Evolutionary conservation across 2,797 vertebrate species (phyloP).

Genomic region (Chaunax sp.): DNA sequence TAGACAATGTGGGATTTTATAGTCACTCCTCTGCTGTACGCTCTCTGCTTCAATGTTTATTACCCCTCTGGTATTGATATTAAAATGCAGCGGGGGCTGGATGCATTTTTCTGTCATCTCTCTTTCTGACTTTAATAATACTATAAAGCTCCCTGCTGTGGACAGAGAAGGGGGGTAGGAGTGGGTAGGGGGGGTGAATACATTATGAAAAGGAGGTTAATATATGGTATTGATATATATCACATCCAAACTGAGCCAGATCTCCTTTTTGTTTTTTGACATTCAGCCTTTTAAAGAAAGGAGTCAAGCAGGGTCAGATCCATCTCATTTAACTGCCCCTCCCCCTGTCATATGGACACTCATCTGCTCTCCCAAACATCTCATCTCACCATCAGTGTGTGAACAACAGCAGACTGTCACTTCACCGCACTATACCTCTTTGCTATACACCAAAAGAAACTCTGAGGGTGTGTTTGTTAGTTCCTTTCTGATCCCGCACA

Average conservation of each 20-base stretch:
- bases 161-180: constrained; percentile 27
- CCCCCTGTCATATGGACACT: constrained; percentile 45
- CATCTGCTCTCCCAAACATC: constrained; percentile 48
- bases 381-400: constrained; percentile 29
- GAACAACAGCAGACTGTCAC: not conserved
- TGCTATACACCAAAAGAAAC: not conserved
- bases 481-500: not conserved
- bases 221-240: constrained; percentile 79
- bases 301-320: constrained; percentile 82
- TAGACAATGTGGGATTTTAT: constrained; percentile 85
- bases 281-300: constrained; percentile 76
- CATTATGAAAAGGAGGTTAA: constrained; percentile 83
- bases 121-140: constrained; percentile 85
- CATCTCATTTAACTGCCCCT: constrained; percentile 80
- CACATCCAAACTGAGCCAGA: constrained; percentile 73
- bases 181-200: constrained; percentile 62
- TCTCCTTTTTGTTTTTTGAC: constrained; percentile 72
- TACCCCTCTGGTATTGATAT: constrained; percentile 78
- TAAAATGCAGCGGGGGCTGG: constrained; percentile 82
- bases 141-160: constrained; percentile 81
- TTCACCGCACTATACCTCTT: not conserved
- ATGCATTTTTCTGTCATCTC: constrained; percentile 84
- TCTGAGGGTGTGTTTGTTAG: not conserved
- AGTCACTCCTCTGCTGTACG: constrained; percentile 70
- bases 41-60: constrained; percentile 79